phyloP scores from a whole-genome alignment of 2,113 vertebrate species.

The Nanorana parkeri region DNA sequence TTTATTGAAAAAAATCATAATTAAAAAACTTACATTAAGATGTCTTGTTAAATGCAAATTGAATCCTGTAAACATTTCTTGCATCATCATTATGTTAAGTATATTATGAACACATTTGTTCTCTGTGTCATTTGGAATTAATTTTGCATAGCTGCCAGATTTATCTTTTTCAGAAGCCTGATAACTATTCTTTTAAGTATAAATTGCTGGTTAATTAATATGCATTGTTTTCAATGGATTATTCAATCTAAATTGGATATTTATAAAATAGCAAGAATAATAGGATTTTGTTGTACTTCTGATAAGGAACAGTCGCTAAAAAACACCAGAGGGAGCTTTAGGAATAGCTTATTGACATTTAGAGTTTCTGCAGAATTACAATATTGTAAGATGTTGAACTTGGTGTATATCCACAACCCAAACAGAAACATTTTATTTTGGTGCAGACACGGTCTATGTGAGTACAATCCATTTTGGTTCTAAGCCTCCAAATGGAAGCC shows the following conservation, averaged over 20 bases:
- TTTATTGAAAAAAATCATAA: slow-evolving; percentile 68
- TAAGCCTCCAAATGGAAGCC: slow-evolving; percentile 50
- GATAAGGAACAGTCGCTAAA: background rate
- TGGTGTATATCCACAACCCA: slow-evolving; percentile 29
- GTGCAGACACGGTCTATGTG: slow-evolving; percentile 22
- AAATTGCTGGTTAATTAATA: slow-evolving; percentile 75
- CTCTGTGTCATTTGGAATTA: slow-evolving; percentile 68
- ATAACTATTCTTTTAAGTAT: slow-evolving; percentile 73
- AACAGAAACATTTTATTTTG: slow-evolving; percentile 40
- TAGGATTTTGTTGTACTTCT: slow-evolving; percentile 5
- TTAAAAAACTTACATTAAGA: slow-evolving; percentile 66
- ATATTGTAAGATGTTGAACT: slow-evolving; percentile 31
- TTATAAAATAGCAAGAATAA: slow-evolving; percentile 55
- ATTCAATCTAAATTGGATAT: slow-evolving; percentile 70
- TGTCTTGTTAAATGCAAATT: slow-evolving; percentile 72
- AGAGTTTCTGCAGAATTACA: slow-evolving; percentile 15
- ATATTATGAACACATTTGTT: slow-evolving; percentile 62
- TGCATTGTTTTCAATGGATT: slow-evolving; percentile 64
- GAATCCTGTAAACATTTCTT: slow-evolving; percentile 71
- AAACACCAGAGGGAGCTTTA: slow-evolving; percentile 68
- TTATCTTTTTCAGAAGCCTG: slow-evolving; percentile 69
- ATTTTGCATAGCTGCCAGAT: slow-evolving; percentile 66
- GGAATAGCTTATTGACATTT: slow-evolving; percentile 59
- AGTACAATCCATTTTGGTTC: slow-evolving; percentile 51
- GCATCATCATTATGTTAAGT: slow-evolving; percentile 67